A percentile compares a stretch with the other conserved stretches of the same genome.
phyloP scores from a whole-genome alignment of 1,140 invertebrate species.

The Pseudomyrmex flavicornis region DNA sequence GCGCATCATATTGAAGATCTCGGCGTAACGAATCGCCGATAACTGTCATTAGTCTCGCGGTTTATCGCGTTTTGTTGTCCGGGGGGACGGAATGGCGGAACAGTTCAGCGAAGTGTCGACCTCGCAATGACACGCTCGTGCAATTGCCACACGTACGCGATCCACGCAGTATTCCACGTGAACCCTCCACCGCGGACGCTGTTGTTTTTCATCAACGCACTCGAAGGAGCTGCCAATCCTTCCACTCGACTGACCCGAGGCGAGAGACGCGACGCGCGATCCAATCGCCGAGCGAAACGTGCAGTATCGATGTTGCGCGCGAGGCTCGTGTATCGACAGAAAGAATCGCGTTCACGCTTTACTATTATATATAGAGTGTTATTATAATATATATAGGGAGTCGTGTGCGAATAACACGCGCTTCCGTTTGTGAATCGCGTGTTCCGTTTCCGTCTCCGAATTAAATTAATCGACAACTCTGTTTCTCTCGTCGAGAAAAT shows the following conservation, averaged over 20 bases:
- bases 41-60: not conserved
- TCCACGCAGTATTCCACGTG: not conserved
- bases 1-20: not conserved
- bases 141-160: not conserved
- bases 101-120: not conserved
- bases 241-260: conserved; percentile 1
- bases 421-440: not conserved
- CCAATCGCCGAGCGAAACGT: not conserved
- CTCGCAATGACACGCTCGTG: not conserved
- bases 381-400: too few species aligned
- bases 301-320: conserved; percentile 7
- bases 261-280: not conserved
- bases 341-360: too few species aligned
- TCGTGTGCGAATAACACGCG: not conserved
- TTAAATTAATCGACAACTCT: not conserved
- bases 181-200: not conserved
- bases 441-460: not conserved
- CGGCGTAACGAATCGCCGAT: not conserved
- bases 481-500: not conserved
- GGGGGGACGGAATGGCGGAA: not conserved
- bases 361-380: too few species aligned
- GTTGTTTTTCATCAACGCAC: not conserved
- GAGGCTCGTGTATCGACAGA: not conserved
- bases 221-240: not conserved
- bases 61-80: not conserved